phyloP scores from a whole-genome alignment of 2,888 invertebrate genomes.

The Chloroclysta siterata region DNA sequence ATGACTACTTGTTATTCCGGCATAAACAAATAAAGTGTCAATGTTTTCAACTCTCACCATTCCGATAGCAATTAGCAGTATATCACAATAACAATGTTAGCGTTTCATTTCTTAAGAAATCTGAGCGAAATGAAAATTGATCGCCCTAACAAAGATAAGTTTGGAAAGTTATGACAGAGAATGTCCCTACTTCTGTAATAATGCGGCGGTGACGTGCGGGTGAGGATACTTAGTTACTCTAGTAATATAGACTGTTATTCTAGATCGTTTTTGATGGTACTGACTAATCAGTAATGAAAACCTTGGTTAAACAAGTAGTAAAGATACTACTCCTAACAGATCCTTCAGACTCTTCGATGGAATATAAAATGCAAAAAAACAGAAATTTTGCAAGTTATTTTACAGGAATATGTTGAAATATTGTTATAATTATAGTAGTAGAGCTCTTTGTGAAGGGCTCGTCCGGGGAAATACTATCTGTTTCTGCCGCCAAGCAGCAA shows the following conservation, averaged over 20 bases:
- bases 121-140: slow-evolving; percentile 81
- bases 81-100: slow-evolving; percentile 48
- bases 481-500: too few species aligned
- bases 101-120: slow-evolving; percentile 65
- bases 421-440: too few species aligned
- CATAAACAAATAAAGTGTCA: slow-evolving; percentile 48
- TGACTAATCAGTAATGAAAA: too few species aligned
- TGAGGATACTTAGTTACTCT: slow-evolving; percentile 7
- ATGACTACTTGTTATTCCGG: background rate
- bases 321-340: too few species aligned
- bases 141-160: slow-evolving; percentile 81
- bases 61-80: slow-evolving; percentile 40
- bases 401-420: too few species aligned
- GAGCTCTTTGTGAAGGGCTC: too few species aligned
- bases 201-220: slow-evolving; percentile 43
- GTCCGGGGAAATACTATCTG: too few species aligned
- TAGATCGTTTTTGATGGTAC: too few species aligned
- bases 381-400: too few species aligned
- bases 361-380: too few species aligned
- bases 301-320: too few species aligned
- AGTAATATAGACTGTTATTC: background rate
- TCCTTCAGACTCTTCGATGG: too few species aligned
- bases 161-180: slow-evolving; percentile 78
- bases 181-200: slow-evolving; percentile 50
- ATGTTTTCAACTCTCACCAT: slow-evolving; percentile 18